A percentile compares a stretch with the other conserved stretches of the same genome.
phyloP scores from a whole-genome alignment of 1,140 invertebrate species.

The Eriosoma lanigerum region DNA sequence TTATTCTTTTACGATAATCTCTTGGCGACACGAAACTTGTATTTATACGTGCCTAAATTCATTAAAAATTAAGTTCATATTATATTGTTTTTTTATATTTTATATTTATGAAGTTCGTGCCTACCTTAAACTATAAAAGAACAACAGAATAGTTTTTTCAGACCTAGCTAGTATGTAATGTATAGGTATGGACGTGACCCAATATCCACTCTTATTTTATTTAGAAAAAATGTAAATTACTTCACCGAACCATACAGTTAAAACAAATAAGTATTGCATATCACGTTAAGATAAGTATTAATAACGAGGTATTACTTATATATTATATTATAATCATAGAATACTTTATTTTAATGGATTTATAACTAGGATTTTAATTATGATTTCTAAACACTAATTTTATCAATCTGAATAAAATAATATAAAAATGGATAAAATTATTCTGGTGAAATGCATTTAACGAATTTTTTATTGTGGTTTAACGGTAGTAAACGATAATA shows the following conservation, averaged over 20 bases:
- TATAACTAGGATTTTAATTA: no score
- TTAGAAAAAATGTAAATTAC: background rate
- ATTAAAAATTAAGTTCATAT: background rate
- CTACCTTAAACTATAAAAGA: background rate
- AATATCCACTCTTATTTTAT: background rate
- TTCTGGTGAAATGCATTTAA: no score
- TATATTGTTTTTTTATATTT: slow-evolving; percentile 4
- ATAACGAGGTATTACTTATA: no score
- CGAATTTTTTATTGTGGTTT: no score
- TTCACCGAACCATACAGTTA: background rate
- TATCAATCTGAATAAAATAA: no score
- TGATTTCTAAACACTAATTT: no score
- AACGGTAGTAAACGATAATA: background rate
- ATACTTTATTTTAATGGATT: no score
- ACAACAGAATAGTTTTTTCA: background rate
- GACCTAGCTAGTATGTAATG: background rate
- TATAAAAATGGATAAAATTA: no score
- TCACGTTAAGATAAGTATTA: no score
- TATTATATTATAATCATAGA: no score
- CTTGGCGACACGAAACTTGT: background rate
- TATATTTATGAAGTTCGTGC: slow-evolving; percentile 21
- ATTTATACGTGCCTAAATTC: background rate
- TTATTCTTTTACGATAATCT: background rate
- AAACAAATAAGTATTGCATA: no score
- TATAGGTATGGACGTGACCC: background rate